Evolutionary conservation across 2,888 invertebrate species (phyloP).

Genomic region (Prosapia bicincta): DNA sequence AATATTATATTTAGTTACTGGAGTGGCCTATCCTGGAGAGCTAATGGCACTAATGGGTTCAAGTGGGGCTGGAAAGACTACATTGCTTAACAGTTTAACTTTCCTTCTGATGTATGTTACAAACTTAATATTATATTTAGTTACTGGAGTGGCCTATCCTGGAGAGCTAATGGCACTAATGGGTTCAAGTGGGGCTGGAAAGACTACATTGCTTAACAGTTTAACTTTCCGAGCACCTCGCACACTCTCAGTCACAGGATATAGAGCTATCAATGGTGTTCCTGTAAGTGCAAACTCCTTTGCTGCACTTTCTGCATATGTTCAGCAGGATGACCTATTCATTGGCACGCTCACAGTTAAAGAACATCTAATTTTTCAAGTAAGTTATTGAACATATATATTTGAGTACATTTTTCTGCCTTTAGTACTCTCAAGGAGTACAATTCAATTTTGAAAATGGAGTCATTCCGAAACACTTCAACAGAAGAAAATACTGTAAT

Average conservation of each 20-base stretch:
- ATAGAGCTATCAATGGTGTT: slow-evolving; percentile 68
- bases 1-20: slow-evolving; percentile 73
- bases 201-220: slow-evolving; percentile 89
- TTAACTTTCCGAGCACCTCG: slow-evolving; percentile 76
- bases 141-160: slow-evolving; percentile 77
- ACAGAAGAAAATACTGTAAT: no score
- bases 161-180: slow-evolving; percentile 84
- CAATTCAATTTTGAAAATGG: no score
- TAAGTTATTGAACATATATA: no score
- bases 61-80: slow-evolving; percentile 93
- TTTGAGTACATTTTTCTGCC: no score
- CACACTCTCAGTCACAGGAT: slow-evolving; percentile 61
- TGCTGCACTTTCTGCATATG: slow-evolving; percentile 81
- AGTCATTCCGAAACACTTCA: no score
- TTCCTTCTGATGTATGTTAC: no score
- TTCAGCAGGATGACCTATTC: slow-evolving; percentile 92
- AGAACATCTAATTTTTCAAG: slow-evolving; percentile 87
- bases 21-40: slow-evolving; percentile 82
- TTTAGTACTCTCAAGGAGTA: no score
- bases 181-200: slow-evolving; percentile 91
- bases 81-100: slow-evolving; percentile 84
- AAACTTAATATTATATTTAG: slow-evolving; percentile 47
- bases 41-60: slow-evolving; percentile 84
- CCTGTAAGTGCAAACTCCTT: slow-evolving; percentile 67
- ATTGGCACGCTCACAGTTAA: slow-evolving; percentile 84